These are phyloP conservation scores for Lutjanus erythropterus DNA, from an alignment of 2,113 vertebrate genomes.

Conservation along the genomic window DNA sequence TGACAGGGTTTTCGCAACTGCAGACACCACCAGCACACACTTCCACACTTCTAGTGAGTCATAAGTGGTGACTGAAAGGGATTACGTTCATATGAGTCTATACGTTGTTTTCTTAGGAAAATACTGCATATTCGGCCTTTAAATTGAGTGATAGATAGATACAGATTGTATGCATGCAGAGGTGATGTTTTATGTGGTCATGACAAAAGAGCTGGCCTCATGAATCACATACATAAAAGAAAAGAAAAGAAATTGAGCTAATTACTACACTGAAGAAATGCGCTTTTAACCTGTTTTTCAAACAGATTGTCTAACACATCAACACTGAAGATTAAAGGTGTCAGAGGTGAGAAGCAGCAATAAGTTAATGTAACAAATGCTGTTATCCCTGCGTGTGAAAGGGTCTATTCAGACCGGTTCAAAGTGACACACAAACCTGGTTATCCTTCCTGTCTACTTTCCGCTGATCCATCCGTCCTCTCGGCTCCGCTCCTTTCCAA, in stretches of 20 bases:
- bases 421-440: conserved; percentile 46
- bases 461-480: conserved; percentile 50
- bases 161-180: not conserved
- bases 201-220: not conserved
- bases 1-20: no score
- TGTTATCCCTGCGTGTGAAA: conserved; percentile 23
- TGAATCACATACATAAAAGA: not conserved
- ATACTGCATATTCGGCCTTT: no score
- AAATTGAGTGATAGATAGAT: no score
- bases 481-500: conserved; percentile 10
- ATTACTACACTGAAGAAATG: not conserved
- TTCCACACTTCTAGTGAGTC: no score
- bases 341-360: conserved; percentile 23
- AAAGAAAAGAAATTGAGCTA: not conserved
- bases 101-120: no score
- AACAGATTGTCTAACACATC: not conserved
- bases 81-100: no score
- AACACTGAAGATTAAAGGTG: not conserved
- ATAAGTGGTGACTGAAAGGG: no score
- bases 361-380: not conserved
- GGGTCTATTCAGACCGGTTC: conserved; percentile 12
- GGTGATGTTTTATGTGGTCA: not conserved
- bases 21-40: no score
- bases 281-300: no score
- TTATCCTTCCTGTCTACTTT: conserved; percentile 33